A percentile compares a stretch with the other conserved stretches of the same genome.
phyloP scores from a whole-genome alignment of 2,797 vertebrate genomes.

The Phyllotis vaccarum region DNA sequence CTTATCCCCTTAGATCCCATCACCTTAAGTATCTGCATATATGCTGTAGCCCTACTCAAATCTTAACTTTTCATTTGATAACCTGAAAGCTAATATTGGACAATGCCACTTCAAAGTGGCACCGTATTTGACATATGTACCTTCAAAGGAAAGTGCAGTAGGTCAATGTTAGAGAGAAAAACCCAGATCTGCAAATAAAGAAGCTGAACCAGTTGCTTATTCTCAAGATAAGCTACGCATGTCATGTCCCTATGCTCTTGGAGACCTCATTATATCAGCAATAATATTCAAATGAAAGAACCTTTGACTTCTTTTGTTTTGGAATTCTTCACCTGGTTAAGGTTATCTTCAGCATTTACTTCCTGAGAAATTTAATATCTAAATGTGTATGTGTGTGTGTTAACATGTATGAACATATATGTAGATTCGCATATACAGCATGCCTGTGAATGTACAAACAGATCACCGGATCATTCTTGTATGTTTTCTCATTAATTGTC shows the following conservation, averaged over 20 bases:
- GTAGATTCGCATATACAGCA: too few relatives aligned
- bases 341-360: neutral
- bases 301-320: neutral
- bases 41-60: fast-evolving
- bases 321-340: neutral
- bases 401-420: neutral
- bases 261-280: neutral
- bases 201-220: neutral
- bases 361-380: constrained; percentile 10
- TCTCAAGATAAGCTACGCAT: neutral
- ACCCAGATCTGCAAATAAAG: neutral
- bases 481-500: neutral
- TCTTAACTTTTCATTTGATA: neutral
- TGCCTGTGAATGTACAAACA: neutral
- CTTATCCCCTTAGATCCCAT: neutral
- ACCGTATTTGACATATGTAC: neutral
- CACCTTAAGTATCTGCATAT: neutral
- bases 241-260: neutral
- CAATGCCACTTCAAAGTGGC: neutral
- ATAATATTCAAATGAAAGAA: neutral
- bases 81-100: neutral
- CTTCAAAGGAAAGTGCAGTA: neutral
- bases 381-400: neutral
- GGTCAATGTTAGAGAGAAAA: neutral
- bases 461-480: neutral